Percentiles rank a stretch among this genome's conserved stretches.
Evolutionary conservation across 2,113 vertebrate species (phyloP).

Genomic region (Alligator sinensis): DNA sequence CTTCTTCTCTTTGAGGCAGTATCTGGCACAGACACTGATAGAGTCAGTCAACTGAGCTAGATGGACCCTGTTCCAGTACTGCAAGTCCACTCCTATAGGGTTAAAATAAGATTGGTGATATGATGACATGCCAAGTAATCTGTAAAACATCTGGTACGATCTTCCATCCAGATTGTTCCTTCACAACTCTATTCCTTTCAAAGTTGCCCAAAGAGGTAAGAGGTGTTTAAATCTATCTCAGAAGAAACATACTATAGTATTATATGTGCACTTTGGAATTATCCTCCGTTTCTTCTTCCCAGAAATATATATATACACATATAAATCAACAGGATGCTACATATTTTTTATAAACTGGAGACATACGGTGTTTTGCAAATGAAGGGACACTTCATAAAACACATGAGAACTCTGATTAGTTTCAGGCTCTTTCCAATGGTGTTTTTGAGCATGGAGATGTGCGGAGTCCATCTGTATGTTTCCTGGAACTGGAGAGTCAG

Average conservation of each 20-base stretch:
- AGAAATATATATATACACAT: background rate
- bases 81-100: constrained; percentile 10
- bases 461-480: background rate
- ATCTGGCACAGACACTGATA: background rate
- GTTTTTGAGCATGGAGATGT: background rate
- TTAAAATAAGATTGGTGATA: constrained; percentile 36
- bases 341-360: background rate
- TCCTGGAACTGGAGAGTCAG: background rate
- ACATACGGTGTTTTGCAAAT: background rate
- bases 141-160: constrained; percentile 41
- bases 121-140: constrained; percentile 47
- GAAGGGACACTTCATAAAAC: background rate
- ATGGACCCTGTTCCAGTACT: constrained; percentile 3
- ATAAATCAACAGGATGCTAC: background rate
- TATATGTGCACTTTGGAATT: background rate
- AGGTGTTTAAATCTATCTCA: constrained; percentile 4
- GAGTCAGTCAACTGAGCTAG: background rate
- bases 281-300: background rate
- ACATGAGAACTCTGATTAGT: background rate
- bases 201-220: background rate
- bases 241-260: background rate
- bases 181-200: background rate
- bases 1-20: too few species aligned
- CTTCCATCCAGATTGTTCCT: background rate
- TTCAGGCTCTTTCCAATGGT: background rate